Evolutionary conservation across 1,140 invertebrate species (phyloP).

Genomic region (Carposina sasakii): DNA sequence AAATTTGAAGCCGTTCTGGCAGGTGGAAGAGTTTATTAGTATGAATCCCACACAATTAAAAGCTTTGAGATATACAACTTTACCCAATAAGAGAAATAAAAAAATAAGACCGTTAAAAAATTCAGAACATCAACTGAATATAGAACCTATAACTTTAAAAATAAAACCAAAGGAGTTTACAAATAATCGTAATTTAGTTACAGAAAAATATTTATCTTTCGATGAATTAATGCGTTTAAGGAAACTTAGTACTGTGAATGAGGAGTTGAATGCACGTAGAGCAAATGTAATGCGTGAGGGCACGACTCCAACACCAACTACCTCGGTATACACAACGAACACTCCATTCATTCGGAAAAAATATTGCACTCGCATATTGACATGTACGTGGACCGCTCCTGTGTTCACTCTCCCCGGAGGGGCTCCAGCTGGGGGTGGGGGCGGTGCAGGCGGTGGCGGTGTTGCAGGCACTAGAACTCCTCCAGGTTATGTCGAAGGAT

Average conservation of each 20-base stretch:
- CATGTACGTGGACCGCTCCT: conserved; percentile 58
- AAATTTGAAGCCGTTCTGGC: conserved; percentile 50
- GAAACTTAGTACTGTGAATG: conserved; percentile 31
- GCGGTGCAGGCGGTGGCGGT: conserved; percentile 16
- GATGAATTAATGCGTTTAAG: conserved; percentile 58
- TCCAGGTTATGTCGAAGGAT: conserved; percentile 57
- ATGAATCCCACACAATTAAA: conserved; percentile 33
- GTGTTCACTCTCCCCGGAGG: conserved; percentile 32
- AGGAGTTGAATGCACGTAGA: conserved; percentile 24
- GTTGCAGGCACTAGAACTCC: conserved; percentile 43
- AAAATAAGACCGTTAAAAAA: conserved; percentile 21
- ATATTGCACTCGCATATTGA: conserved; percentile 55
- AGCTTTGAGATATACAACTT: conserved; percentile 48
- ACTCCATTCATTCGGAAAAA: conserved; percentile 46
- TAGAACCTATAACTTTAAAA: conserved; percentile 47
- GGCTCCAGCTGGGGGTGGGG: conserved; percentile 20
- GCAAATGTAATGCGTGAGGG: conserved; percentile 4
- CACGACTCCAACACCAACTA: conserved; percentile 5
- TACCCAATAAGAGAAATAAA: conserved; percentile 34
- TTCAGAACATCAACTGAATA: conserved; percentile 19
- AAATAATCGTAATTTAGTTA: conserved; percentile 23
- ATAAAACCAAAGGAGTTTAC: no score
- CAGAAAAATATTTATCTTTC: conserved; percentile 64
- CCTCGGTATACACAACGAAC: conserved; percentile 9
- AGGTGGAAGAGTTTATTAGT: conserved; percentile 36